Evolutionary conservation across 2,113 vertebrate species (phyloP), one percentile per base, ranked within the genome.

Genomic region (Spea multiplicata): DNA sequence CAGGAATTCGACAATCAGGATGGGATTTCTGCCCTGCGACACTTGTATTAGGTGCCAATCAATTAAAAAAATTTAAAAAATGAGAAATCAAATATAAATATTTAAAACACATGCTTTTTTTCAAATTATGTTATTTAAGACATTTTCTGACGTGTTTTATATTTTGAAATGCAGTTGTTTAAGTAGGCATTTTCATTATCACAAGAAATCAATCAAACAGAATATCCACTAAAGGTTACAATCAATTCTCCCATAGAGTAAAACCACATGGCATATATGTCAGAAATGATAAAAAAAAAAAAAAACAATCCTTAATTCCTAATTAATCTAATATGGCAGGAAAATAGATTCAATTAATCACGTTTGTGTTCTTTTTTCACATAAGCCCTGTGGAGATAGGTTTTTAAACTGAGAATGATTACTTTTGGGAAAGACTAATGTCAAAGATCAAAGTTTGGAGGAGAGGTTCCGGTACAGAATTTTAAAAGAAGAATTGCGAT

Each of bases 401-500:
- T 76, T 76, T 68, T 76, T 66, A 67, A 13, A 57, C 14, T 59
- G 7, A 68, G 65, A 76, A 68, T 3, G 52, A 68, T 76, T 76
- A 3, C 46, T 77, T 70, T 70, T 70, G 44, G 52, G 3, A 53
- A 70, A 71, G 53, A 44, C 44, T 77, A 61, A 77, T 77, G 75
- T 70, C 75, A 71, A 49, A 77, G 67, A 77, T 77, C 75, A 77
- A 70, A 62, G 66, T 70, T 70, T 77, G 70, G 66, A 1, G n/a
- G 62, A 53, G 55, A 53, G 10, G 53, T 52, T 17, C 16, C 8
- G 4, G 57, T 47, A 61, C 10, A 69, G 44, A 14, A 69, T 8
- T 76, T 76, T 69, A 61, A 76, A 46, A 69, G 16, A 45, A 48
- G 30, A 67, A 52, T 0, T 13, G 14, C 5, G 14, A 12, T 55